Evolutionary conservation across 2,888 invertebrate species (phyloP).

Genomic region (Gibbula magus): DNA sequence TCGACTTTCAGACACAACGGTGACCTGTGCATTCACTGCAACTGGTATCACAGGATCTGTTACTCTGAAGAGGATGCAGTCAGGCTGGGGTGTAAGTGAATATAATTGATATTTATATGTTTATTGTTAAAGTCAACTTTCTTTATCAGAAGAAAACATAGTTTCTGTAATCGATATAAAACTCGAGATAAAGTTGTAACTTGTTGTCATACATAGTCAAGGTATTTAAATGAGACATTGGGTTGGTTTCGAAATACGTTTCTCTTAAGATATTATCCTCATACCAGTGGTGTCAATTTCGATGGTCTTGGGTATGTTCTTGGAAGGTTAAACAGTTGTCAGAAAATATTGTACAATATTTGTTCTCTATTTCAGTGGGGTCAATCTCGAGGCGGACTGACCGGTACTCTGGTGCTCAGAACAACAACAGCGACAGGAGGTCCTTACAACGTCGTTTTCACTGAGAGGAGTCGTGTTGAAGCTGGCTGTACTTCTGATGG

Average conservation of each 20-base stretch:
- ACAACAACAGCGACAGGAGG: background rate
- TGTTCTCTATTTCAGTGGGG: background rate
- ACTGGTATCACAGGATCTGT: background rate
- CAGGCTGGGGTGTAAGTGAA: background rate
- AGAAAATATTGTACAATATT: background rate
- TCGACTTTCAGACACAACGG: background rate
- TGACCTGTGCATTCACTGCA: background rate
- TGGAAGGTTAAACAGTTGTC: too few relatives aligned
- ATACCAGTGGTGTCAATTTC: too few relatives aligned
- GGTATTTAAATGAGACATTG: too few relatives aligned
- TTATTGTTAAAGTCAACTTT: too few relatives aligned
- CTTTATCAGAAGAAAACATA: too few relatives aligned
- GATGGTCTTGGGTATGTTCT: too few relatives aligned
- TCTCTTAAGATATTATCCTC: too few relatives aligned
- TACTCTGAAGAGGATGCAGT: background rate
- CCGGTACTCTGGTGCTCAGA: background rate
- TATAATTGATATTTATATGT: too few relatives aligned
- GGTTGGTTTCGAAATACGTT: too few relatives aligned
- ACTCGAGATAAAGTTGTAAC: too few relatives aligned
- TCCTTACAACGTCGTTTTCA: background rate
- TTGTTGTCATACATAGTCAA: too few relatives aligned
- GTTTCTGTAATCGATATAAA: too few relatives aligned
- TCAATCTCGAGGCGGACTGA: background rate
- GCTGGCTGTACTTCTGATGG: constrained; percentile 2
- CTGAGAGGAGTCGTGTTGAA: background rate